phyloP scores from a whole-genome alignment of 2,113 vertebrate genomes.

The Macheiramphus alcinus region DNA sequence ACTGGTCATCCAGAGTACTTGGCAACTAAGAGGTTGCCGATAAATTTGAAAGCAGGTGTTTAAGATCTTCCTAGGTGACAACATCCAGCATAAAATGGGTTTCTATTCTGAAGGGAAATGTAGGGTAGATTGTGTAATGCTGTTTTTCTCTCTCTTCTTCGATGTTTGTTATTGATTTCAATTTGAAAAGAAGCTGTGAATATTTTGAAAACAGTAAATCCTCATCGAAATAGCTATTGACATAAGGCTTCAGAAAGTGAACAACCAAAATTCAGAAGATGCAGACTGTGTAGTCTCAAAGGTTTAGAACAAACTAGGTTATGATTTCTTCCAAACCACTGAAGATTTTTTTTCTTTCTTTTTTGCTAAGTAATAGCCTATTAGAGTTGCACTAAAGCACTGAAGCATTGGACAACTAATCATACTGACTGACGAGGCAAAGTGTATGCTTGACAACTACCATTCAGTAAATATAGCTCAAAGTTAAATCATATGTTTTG shows the following conservation, averaged over 20 bases:
- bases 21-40: background rate
- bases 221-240: background rate
- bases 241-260: background rate
- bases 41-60: background rate
- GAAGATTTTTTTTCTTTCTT: background rate
- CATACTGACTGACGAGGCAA: slow-evolving; percentile 1
- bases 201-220: slow-evolving; percentile 40
- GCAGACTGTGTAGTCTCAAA: background rate
- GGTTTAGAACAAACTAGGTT: background rate
- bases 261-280: background rate
- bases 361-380: slow-evolving; percentile 2
- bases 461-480: slow-evolving; percentile 12
- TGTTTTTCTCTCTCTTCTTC: background rate
- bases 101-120: background rate
- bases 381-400: background rate
- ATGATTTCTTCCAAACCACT: background rate
- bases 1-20: background rate
- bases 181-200: slow-evolving; percentile 15
- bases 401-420: slow-evolving; percentile 3
- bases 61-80: background rate
- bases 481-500: slow-evolving; percentile 14
- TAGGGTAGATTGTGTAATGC: background rate
- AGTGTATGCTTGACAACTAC: background rate
- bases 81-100: background rate
- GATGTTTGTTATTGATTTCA: slow-evolving; percentile 14